Base-by-base conservation (phyloP, 2,888 invertebrate genomes). In the Dynastes tityus region DNA sequence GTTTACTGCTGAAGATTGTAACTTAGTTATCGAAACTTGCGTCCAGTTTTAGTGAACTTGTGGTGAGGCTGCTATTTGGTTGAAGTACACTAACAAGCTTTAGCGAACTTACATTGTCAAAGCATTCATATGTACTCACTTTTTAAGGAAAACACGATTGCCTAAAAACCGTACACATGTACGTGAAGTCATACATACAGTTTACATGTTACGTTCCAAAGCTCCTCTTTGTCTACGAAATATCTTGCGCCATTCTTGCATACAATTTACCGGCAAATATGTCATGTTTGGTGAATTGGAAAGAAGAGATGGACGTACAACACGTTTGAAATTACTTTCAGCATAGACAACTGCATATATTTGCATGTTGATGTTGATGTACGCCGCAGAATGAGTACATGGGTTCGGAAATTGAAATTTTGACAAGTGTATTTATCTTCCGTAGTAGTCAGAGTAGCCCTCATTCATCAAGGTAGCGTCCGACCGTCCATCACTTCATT, bases 361-460 rank as follows among this genome's bases (percentile, higher is more conserved):
- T 85, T 86, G 85, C 85, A 86, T 86, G 83, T 82, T 82, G 84
- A 85, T 84, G 83, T 81, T 83, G 83, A 83, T 84, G 83, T 84
- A 79, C 53, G 82, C 82, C 81, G 83, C 81, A 83, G 83, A 82
- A 84, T 83, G 84, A 81, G 83, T 83, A 85, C 84, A 84, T 83
- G 84, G 84, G 84, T 85, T 86, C 86, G 87, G 87, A 87, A 88
- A 88, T 88, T 87, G 87, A 88, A 87, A 87, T 87, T 87, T 87
- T 87, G 87, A 88, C 87, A 87, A 86, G 87, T 86, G 85, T 87
- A 88, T 87, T 87, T 87, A 88, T 88, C 87, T 87, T 85, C 86
- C 85, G 85, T 83, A 84, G 82, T 84, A 82, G 83, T 83, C 85
- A 81, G 80, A 82, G 84, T 83, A 82, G 81, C 84, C 82, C 82